Percentiles rank a stretch among this genome's conserved stretches.
Conservation (phyloP, 2,797 vertebrate genomes). For the Cryptoprocta ferox region DNA sequence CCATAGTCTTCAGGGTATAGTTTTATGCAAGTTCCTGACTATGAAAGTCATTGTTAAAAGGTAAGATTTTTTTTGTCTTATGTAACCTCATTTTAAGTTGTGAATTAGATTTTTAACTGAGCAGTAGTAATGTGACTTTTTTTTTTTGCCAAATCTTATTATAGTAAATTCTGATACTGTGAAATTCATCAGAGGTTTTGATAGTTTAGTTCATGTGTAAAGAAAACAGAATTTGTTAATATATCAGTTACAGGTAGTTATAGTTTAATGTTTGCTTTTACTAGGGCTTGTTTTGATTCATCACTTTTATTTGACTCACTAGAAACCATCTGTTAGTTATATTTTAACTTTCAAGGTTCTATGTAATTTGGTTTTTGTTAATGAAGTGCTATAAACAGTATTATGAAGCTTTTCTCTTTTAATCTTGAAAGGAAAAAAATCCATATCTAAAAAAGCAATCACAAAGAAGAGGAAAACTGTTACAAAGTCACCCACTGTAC, state of each 20-base stretch:
- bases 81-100: constrained; percentile 49
- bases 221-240: constrained; percentile 58
- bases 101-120: constrained; percentile 55
- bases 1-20: constrained; percentile 34
- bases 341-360: constrained; percentile 84
- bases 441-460: constrained; percentile 88
- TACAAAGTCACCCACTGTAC: constrained; percentile 87
- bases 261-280: constrained; percentile 80
- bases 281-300: constrained; percentile 71
- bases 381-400: constrained; percentile 79
- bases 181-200: background rate
- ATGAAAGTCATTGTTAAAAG: constrained; percentile 62
- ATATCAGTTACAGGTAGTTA: constrained; percentile 54
- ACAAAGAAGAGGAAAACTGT: constrained; percentile 90
- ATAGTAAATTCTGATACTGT: constrained; percentile 47
- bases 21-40: constrained; percentile 56
- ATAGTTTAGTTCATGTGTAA: constrained; percentile 13
- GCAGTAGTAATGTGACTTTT: constrained; percentile 55
- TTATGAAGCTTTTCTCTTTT: constrained; percentile 88
- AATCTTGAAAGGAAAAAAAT: constrained; percentile 92
- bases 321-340: constrained; percentile 76
- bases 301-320: constrained; percentile 77
- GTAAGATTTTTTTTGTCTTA: constrained; percentile 24
- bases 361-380: constrained; percentile 84
- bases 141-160: constrained; percentile 48